phyloP scores from a whole-genome alignment of 2,888 invertebrate species.

The Tuta absoluta region DNA sequence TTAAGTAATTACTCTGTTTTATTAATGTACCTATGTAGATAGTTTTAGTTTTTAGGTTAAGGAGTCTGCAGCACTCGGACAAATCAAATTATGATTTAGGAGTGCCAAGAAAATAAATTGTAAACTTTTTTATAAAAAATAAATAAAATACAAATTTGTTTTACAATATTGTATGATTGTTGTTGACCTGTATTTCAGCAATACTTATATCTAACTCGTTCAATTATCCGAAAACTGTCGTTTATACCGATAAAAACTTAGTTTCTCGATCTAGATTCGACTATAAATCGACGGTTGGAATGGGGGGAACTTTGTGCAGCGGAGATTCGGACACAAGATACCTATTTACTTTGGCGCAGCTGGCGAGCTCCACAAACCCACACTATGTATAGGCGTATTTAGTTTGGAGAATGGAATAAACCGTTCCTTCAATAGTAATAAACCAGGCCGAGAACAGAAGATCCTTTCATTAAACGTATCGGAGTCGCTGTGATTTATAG shows the following conservation, averaged over 20 bases:
- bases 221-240: conserved; percentile 36
- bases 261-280: conserved; percentile 37
- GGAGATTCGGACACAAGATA: conserved; percentile 42
- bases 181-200: not conserved
- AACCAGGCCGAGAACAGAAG: conserved; percentile 61
- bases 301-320: conserved; percentile 41
- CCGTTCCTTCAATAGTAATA: conserved; percentile 56
- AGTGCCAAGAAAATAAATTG: no score
- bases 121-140: no score
- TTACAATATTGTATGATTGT: not conserved
- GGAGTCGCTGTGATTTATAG: conserved; percentile 73
- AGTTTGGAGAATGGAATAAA: conserved; percentile 35
- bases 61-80: no score
- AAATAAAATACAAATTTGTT: no score
- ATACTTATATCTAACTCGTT: not conserved
- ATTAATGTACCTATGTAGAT: no score
- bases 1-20: no score
- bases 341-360: conserved; percentile 33
- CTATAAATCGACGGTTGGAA: conserved; percentile 47
- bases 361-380: conserved; percentile 5
- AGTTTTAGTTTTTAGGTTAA: no score
- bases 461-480: conserved; percentile 78
- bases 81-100: no score
- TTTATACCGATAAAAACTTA: conserved; percentile 47
- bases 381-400: conserved; percentile 5